Evolutionary conservation across 2,113 vertebrate species (phyloP).

Genomic region (Rhinolophus sinicus): DNA sequence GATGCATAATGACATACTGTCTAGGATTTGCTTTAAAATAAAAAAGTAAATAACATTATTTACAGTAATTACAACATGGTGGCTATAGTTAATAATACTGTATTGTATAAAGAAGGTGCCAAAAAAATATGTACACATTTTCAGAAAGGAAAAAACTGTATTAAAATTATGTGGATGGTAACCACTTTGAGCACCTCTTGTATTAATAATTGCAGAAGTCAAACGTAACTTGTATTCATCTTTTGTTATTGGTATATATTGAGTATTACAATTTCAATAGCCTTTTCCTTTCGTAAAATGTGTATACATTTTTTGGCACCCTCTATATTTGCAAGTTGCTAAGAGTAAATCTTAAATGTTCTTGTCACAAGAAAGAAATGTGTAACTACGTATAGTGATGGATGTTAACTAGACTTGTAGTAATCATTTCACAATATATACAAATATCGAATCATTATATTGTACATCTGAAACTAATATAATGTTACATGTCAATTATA

Average conservation of each 20-base stretch:
- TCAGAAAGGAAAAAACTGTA: too few species aligned
- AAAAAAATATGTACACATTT: too few species aligned
- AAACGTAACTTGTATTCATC: too few species aligned
- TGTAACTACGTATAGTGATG: not conserved
- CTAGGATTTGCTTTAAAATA: conserved; percentile 53
- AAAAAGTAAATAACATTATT: conserved; percentile 17
- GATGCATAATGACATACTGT: not conserved
- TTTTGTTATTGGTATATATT: too few species aligned
- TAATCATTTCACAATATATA: not conserved
- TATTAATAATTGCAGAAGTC: too few species aligned
- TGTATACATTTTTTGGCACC: too few species aligned
- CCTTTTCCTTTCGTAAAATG: too few species aligned
- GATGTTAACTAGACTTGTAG: not conserved
- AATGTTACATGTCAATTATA: not conserved
- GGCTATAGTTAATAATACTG: not conserved
- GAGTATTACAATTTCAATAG: too few species aligned
- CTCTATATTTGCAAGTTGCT: not conserved
- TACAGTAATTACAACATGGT: not conserved
- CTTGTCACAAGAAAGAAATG: not conserved
- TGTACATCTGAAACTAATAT: not conserved
- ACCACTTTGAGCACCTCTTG: too few species aligned
- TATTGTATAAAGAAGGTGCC: not conserved
- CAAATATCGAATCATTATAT: not conserved
- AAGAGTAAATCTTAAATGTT: not conserved
- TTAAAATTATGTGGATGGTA: too few species aligned